phyloP scores from a whole-genome alignment of 1,140 invertebrate species.

The Drosophila simulans region DNA sequence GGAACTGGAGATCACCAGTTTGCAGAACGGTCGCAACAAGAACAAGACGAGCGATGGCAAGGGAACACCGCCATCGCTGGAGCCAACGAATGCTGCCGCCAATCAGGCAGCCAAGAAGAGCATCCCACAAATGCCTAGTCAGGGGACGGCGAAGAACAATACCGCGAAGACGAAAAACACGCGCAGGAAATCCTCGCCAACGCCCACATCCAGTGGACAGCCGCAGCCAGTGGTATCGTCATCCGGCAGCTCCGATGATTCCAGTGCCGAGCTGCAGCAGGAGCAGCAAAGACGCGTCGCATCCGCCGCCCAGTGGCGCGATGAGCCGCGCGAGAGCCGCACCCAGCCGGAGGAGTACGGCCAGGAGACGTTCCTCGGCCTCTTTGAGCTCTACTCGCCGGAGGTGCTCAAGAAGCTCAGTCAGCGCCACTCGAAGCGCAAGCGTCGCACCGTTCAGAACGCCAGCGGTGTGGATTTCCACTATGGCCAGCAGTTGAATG shows the following conservation, averaged over 20 bases:
- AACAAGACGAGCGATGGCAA: constrained; percentile 12
- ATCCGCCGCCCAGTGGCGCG: constrained; percentile 60
- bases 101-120: constrained; percentile 7
- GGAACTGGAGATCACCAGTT: constrained; percentile 52
- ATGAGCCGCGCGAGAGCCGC: constrained; percentile 66
- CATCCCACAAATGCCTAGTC: not conserved
- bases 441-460: constrained; percentile 77
- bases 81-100: constrained; percentile 6
- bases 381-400: constrained; percentile 73
- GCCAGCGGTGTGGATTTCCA: constrained; percentile 78
- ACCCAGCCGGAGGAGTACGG: constrained; percentile 66
- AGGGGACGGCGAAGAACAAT: not conserved
- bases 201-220: not conserved
- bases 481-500: constrained; percentile 73
- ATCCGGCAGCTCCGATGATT: constrained; percentile 59
- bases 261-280: constrained; percentile 68
- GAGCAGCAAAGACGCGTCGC: constrained; percentile 60
- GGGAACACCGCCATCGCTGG: constrained; percentile 1
- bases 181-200: constrained; percentile 16
- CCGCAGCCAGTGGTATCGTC: constrained; percentile 3
- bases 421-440: constrained; percentile 78
- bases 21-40: constrained; percentile 36
- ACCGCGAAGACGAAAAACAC: constrained; percentile 16
- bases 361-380: constrained; percentile 71
- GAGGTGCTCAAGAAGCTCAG: constrained; percentile 70